Conservation (phyloP, 1,140 invertebrate genomes). For the Agrypnia vestita region DNA sequence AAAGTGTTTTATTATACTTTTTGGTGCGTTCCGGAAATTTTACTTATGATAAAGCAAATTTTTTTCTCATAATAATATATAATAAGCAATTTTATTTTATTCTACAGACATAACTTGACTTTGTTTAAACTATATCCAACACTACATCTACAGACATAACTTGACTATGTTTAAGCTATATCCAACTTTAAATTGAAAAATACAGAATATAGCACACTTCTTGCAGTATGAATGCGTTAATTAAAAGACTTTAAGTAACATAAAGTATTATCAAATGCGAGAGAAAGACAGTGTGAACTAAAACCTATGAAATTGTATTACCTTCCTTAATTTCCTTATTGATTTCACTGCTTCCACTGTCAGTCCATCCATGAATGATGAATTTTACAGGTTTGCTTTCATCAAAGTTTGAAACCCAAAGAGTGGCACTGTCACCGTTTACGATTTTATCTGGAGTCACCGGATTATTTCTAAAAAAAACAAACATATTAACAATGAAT, state of each 20-base stretch:
- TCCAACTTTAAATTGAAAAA: not conserved
- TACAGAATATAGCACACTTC: not conserved
- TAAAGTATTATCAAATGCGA: not conserved
- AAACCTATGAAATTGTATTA: conserved; percentile 43
- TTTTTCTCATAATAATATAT: too few species aligned
- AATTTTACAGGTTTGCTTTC: conserved; percentile 52
- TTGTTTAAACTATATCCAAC: too few species aligned
- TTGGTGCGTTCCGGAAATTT: too few species aligned
- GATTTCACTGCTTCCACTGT: conserved; percentile 1
- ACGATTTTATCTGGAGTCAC: conserved; percentile 14
- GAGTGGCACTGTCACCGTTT: conserved; percentile 23
- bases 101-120: too few species aligned
- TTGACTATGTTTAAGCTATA: not conserved
- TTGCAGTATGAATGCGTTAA: not conserved
- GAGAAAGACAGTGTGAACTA: not conserved
- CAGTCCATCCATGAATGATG: conserved; percentile 63
- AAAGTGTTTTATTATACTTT: too few species aligned
- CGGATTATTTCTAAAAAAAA: conserved; percentile 39
- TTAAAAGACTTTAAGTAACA: not conserved
- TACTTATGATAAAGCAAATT: too few species aligned
- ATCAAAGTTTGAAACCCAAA: conserved; percentile 27
- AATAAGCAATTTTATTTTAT: too few species aligned
- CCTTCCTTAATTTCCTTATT: conserved; percentile 56
- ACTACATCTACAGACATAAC: too few species aligned
- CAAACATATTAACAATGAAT: not conserved